Conservation (phyloP, 30 jellyfish, hydroid and myxozoan genomes). For the Sanderia malayensis region DNA sequence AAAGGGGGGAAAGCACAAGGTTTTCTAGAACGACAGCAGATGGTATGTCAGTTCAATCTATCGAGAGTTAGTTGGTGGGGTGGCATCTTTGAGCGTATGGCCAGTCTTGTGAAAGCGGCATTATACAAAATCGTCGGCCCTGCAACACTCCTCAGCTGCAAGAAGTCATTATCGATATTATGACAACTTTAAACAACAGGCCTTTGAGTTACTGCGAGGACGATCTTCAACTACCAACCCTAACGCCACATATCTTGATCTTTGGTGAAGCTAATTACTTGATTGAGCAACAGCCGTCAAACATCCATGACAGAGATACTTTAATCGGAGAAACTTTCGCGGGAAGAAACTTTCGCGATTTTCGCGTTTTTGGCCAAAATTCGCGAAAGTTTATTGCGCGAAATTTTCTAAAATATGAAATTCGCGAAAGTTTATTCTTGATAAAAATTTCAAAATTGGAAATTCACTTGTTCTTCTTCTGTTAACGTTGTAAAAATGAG, state of each 20-base stretch:
- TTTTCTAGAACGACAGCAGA: background rate
- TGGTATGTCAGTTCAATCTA: slow-evolving; percentile 9
- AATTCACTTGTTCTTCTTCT: too few species aligned
- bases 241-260: background rate
- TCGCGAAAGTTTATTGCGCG: too few species aligned
- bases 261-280: background rate
- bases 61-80: slow-evolving; percentile 2
- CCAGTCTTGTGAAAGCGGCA: slow-evolving; percentile 23
- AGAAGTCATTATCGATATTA: slow-evolving; percentile 23
- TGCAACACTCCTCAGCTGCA: slow-evolving; percentile 20
- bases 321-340: too few species aligned
- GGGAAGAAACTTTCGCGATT: too few species aligned
- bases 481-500: too few species aligned
- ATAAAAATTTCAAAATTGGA: too few species aligned
- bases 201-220: slow-evolving; percentile 21
- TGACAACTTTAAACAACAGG: background rate
- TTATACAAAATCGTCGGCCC: slow-evolving; percentile 6
- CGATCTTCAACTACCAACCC: background rate
- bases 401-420: too few species aligned
- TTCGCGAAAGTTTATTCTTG: too few species aligned
- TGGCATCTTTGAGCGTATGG: slow-evolving; percentile 28
- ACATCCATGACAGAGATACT: too few species aligned
- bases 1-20: background rate
- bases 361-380: too few species aligned
- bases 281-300: too few species aligned